phyloP scores from a whole-genome alignment of 92 coral and sea anemone genomes.

The Siderastrea radians region DNA sequence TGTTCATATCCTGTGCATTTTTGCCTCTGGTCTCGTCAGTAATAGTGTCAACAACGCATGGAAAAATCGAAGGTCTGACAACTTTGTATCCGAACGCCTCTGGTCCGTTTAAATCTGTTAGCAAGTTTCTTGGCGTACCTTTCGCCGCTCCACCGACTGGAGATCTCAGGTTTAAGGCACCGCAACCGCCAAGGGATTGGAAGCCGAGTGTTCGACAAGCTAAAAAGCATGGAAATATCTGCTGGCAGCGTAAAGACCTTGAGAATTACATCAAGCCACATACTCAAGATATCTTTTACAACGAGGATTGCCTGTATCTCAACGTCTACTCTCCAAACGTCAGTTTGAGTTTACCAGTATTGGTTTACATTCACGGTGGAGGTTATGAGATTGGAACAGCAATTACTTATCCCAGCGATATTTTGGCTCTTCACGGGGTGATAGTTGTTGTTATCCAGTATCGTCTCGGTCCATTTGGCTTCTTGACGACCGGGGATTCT shows the following conservation, averaged over 20 bases:
- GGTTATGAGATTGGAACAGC: slow-evolving; percentile 34
- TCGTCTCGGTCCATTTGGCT: slow-evolving; percentile 72
- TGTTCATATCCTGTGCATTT: neutral
- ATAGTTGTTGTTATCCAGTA: slow-evolving; percentile 66
- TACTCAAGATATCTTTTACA: slow-evolving; percentile 11
- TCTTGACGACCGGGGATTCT: slow-evolving; percentile 64
- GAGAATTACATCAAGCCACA: neutral
- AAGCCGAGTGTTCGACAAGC: slow-evolving; percentile 50
- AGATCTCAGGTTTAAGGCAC: slow-evolving; percentile 59
- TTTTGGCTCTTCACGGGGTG: slow-evolving; percentile 64
- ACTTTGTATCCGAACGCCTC: slow-evolving; percentile 1
- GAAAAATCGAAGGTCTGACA: slow-evolving; percentile 2
- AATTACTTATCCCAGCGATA: slow-evolving; percentile 3
- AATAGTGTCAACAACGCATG: slow-evolving; percentile 5
- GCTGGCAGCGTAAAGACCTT: slow-evolving; percentile 23
- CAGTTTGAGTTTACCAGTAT: slow-evolving; percentile 55
- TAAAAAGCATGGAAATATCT: slow-evolving; percentile 53
- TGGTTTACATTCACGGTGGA: slow-evolving; percentile 70
- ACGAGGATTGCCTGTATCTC: slow-evolving; percentile 61
- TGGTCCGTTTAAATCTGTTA: slow-evolving; percentile 27
- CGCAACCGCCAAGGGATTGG: slow-evolving; percentile 55
- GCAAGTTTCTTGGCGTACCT: slow-evolving; percentile 56
- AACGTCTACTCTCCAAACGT: slow-evolving; percentile 45
- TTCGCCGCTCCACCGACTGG: slow-evolving; percentile 48
- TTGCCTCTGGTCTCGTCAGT: neutral